Conservation (phyloP, 37 sponge, comb jelly and placozoan genomes). For the Spongilla lacustris region DNA sequence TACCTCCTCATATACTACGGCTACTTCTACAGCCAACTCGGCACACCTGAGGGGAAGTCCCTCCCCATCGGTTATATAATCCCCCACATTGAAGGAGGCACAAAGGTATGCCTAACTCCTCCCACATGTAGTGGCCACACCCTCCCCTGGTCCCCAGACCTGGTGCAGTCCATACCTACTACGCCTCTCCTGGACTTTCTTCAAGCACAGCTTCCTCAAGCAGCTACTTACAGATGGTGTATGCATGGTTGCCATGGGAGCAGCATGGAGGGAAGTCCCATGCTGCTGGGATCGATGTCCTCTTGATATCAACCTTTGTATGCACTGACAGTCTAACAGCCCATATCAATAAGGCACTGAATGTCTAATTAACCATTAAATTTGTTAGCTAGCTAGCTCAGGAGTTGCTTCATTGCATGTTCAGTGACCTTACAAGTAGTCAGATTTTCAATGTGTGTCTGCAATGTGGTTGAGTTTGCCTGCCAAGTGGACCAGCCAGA, state of each 20-base stretch:
- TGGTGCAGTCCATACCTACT: conserved; percentile 25
- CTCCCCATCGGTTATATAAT: conserved; percentile 61
- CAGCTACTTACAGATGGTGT: conserved; percentile 91
- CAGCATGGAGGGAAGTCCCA: too few species aligned
- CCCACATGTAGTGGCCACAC: neutral
- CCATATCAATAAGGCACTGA: too few species aligned
- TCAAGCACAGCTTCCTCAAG: conserved; percentile 91
- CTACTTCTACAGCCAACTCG: conserved; percentile 50
- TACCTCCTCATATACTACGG: conserved; percentile 70
- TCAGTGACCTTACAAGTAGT: too few species aligned
- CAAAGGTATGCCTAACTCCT: neutral
- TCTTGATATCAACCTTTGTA: too few species aligned
- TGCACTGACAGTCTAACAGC: too few species aligned
- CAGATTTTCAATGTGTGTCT: too few species aligned
- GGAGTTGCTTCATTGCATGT: too few species aligned
- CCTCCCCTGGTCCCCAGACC: neutral
- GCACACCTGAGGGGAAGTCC: neutral
- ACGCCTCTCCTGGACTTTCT: conserved; percentile 75
- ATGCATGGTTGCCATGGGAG: neutral
- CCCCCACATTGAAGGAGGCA: conserved; percentile 29
- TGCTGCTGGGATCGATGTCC: too few species aligned
- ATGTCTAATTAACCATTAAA: too few species aligned
- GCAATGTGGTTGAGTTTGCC: too few species aligned
- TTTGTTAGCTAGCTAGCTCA: too few species aligned
- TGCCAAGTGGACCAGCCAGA: too few species aligned